These are phyloP conservation scores for Delia radicum DNA, from an alignment of 1,140 invertebrate genomes.

Conservation along the genomic window DNA sequence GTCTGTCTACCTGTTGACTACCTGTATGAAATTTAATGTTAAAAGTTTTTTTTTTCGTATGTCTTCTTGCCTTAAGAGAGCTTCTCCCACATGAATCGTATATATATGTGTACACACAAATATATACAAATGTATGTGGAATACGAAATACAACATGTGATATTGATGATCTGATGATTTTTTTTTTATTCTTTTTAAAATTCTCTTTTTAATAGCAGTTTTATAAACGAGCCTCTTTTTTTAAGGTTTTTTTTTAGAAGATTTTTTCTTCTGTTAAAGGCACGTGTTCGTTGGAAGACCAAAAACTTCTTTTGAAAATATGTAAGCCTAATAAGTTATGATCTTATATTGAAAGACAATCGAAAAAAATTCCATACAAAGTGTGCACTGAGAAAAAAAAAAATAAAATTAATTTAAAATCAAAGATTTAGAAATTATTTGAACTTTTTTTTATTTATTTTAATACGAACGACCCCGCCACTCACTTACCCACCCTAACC, in stretches of 20 bases:
- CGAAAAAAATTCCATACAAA: background rate
- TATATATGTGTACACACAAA: background rate
- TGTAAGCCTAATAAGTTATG: conserved; percentile 14
- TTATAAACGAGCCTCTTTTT: conserved; percentile 11
- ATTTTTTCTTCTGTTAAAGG: background rate
- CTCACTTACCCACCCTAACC: no score
- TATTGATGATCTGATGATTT: background rate
- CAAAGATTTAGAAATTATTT: no score
- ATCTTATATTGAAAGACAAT: background rate
- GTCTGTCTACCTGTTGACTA: background rate
- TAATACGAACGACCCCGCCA: no score
- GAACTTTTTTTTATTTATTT: no score
- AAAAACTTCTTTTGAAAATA: background rate
- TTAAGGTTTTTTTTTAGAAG: background rate
- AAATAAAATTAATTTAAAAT: no score
- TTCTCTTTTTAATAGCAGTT: background rate
- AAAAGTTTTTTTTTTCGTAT: background rate
- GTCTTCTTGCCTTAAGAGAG: background rate
- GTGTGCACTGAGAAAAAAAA: background rate
- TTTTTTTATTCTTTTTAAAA: background rate
- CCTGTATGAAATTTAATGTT: background rate
- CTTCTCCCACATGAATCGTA: conserved; percentile 6
- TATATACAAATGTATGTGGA: background rate
- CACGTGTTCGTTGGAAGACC: conserved; percentile 18
- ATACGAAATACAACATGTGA: background rate